Evolutionary conservation across 2,797 vertebrate genomes (phyloP).

Genomic region (Limosa lapponica): DNA sequence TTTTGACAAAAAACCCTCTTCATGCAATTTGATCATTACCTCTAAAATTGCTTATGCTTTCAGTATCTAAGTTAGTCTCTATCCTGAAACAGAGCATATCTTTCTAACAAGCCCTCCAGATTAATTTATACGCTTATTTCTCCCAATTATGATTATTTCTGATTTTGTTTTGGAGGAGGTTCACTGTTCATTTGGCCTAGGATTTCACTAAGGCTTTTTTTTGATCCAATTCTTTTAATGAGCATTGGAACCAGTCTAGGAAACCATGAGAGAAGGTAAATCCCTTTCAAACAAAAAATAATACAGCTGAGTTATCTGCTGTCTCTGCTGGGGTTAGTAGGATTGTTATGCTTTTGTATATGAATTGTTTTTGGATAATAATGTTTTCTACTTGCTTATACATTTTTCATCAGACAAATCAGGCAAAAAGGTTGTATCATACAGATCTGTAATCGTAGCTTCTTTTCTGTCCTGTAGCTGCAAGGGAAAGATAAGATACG

Average conservation of each 20-base stretch:
- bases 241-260: background rate
- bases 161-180: background rate
- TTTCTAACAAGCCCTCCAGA: background rate
- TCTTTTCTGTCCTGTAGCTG: slow-evolving; percentile 39
- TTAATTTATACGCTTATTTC: slow-evolving; percentile 3
- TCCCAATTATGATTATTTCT: slow-evolving; percentile 7
- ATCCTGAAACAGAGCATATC: background rate
- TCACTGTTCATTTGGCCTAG: background rate
- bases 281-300: slow-evolving; percentile 38
- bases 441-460: background rate
- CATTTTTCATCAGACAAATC: slow-evolving; percentile 60
- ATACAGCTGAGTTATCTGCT: background rate
- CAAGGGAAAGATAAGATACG: slow-evolving; percentile 21
- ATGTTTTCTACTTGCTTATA: slow-evolving; percentile 52
- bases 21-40: background rate
- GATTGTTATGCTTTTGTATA: slow-evolving; percentile 8
- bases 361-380: slow-evolving; percentile 33
- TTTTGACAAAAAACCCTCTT: background rate
- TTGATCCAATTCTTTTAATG: slow-evolving; percentile 14
- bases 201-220: slow-evolving; percentile 24
- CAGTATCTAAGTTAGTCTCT: background rate
- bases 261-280: slow-evolving; percentile 24
- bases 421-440: background rate
- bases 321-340: background rate
- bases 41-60: background rate